Evolutionary conservation across 1,140 invertebrate species (phyloP).

Genomic region (Penaeus chinensis): DNA sequence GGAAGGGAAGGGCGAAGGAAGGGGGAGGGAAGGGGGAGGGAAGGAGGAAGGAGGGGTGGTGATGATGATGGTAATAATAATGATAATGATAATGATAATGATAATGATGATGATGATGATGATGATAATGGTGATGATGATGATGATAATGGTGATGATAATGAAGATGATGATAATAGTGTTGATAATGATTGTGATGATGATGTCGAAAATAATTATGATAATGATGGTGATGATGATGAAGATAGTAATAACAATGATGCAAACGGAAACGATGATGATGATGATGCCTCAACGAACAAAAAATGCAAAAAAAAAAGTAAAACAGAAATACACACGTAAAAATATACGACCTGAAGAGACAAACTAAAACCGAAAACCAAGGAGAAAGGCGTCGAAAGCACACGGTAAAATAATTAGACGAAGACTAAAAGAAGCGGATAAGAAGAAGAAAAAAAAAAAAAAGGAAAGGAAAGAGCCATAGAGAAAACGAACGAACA

Average conservation of each 20-base stretch:
- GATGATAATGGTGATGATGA: background rate
- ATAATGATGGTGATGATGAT: background rate
- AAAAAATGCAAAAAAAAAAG: background rate
- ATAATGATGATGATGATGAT: background rate
- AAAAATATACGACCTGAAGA: background rate
- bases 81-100: background rate
- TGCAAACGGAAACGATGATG: background rate
- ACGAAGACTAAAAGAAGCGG: background rate
- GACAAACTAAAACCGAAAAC: background rate
- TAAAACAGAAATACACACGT: background rate
- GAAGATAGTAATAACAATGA: background rate
- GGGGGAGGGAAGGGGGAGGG: background rate
- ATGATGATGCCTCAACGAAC: too few relatives aligned
- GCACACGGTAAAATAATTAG: background rate
- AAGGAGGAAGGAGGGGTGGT: background rate
- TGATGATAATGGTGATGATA: background rate
- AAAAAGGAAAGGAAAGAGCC: background rate
- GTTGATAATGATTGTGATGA: background rate
- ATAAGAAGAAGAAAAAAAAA: background rate
- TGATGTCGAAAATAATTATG: too few relatives aligned
- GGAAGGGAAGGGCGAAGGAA: too few relatives aligned
- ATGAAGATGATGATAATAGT: background rate
- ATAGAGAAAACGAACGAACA: background rate
- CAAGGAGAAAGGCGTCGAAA: background rate
- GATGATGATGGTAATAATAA: background rate